A percentile compares a stretch with the other conserved stretches of the same genome.
Conservation (phyloP, 1,140 invertebrate species). For the Parapsyche elsis region DNA sequence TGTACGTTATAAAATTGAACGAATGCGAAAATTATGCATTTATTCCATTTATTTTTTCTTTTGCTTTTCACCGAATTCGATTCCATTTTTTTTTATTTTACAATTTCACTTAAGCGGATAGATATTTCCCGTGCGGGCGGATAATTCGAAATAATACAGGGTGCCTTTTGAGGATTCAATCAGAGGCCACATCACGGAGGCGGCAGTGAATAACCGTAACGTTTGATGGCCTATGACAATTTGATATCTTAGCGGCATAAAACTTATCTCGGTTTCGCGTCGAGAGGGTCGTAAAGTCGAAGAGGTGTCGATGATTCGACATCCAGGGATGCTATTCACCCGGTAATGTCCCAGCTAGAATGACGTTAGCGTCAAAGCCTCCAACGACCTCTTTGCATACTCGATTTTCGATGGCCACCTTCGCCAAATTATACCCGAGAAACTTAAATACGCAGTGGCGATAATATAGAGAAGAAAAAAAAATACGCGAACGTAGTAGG, state of each 20-base stretch:
- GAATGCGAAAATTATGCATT: too few relatives aligned
- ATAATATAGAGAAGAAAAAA: too few relatives aligned
- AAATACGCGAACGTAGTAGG: too few relatives aligned
- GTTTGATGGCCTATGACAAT: background rate
- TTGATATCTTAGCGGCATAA: background rate
- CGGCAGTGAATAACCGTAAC: background rate
- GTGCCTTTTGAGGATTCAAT: too few relatives aligned
- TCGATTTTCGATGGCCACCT: background rate
- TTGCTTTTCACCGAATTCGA: too few relatives aligned
- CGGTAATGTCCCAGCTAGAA: background rate
- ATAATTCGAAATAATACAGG: background rate
- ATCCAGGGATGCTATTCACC: background rate
- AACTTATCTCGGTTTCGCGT: background rate
- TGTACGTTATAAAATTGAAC: too few relatives aligned
- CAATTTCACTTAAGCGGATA: too few relatives aligned
- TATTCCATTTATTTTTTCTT: too few relatives aligned
- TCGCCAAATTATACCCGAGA: background rate
- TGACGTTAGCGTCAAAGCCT: background rate
- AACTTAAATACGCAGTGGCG: background rate
- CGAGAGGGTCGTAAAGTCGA: background rate
- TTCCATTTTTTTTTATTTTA: too few relatives aligned
- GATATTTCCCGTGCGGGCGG: background rate
- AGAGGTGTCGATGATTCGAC: slow-evolving; percentile 10
- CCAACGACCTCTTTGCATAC: background rate
- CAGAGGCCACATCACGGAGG: too few relatives aligned